Base-by-base conservation (phyloP, 2,797 vertebrate genomes). In the Cryptoprocta ferox region DNA sequence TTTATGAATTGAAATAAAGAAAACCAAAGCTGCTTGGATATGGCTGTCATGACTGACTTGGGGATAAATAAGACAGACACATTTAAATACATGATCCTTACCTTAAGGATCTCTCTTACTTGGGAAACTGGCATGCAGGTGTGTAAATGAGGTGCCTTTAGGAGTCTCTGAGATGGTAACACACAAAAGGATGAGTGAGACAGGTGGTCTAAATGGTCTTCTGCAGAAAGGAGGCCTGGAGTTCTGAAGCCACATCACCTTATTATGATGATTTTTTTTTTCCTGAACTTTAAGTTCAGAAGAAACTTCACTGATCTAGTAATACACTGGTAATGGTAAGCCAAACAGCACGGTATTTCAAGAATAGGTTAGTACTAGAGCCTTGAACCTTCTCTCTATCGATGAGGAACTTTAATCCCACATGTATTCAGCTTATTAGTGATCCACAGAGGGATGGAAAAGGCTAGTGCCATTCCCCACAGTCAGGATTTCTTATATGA, bases 1-100 rank as follows among this genome's bases (percentile, higher is more conserved):
- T 86, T 75, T 63, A 48, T 11, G 56, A 12, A 50, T 7, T 0
- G 2, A 93, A 78, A 80, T 14, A 66, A 28, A 95, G 42, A 81
- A 78, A 93, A 83, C 19, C 56, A 68, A 93, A 95, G 26, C 18
- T 83, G 39, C 30, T 89, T 97, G 39, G 53, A 56, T n/a, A 16
- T 10, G 76, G 3, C 11, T 56, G 2, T 26, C n/a, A 28, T 28
- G 50, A 1, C 76, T 13, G 42, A 12, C 24, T 53, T 73, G 73
- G 35, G 4, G 82, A n/a, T 90, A 56, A 95, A 71, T 53, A 50
- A 83, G 81, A 37, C 19, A 63, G 21, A 32, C 37, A 19, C 37
- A 48, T 82, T 80, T 63, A 70, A 92, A 42, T 89, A 56, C 96
- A 26, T 39, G 28, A 82, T 71, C 50, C 81, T 35, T 53, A 30